Evolutionary conservation across 2,797 vertebrate genomes (phyloP), one percentile per base, ranked within the genome.

Genomic region (Garrulus glandarius): DNA sequence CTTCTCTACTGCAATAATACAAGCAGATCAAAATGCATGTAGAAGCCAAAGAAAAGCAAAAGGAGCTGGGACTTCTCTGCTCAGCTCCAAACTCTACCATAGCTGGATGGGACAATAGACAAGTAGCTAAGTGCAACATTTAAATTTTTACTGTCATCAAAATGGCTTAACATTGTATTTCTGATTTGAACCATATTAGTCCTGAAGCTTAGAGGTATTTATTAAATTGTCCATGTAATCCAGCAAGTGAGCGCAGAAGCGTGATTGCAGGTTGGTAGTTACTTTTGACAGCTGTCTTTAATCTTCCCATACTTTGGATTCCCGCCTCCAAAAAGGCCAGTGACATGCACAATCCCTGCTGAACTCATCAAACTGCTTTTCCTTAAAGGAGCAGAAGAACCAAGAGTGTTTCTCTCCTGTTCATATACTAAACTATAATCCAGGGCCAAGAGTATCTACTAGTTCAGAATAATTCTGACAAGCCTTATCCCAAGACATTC

Each of bases 281-380:
- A 44, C 43, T 88, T 95, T 64, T 56, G 27, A 88, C 50, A 88
- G 36, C 11, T 74, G 10, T 23, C 53, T 84, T 44, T 15, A 61
- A 37, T 59, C 21, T 56, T 59, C 50, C 26, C 30, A 27, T 26
- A 10, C 10, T 68, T 80, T 6, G 0, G 4, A 61, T 30, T 83
- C 23, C 14, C 34, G 49, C 27, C 46, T 64, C 30, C 52, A 59
- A 26, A 41, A 89, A 22, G 13, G 6, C 11, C 47, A 70, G n/a
- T 23, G 26, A 53, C n/a, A 69, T 1, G 1, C n/a, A 56, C 21
- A 55, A 39, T 50, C 39, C 34, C 27, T 55, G 16, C 0, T 53
- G 8, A 60, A 65, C 13, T 80, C 72, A 59, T 1, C 46, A 30
- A 74, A 59, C 32, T 7, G 4, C 5, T 44, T 74, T 79, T 63